Evolutionary conservation across 2,888 invertebrate genomes (phyloP).

Genomic region (Argyresthia goedartella): DNA sequence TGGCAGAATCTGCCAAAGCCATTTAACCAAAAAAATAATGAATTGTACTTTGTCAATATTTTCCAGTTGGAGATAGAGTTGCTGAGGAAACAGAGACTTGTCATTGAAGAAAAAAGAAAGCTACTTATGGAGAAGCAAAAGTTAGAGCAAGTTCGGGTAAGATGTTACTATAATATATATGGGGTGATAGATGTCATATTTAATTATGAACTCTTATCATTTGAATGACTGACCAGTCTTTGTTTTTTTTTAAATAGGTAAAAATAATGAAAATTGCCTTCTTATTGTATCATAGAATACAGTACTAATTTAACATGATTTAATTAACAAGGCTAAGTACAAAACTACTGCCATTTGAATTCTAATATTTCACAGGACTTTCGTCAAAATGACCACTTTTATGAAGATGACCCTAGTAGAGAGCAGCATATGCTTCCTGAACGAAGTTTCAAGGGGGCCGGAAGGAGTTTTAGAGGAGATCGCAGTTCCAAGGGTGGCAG

Average conservation of each 20-base stretch:
- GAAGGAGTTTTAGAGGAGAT: no score
- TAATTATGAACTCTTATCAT: no score
- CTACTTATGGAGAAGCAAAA: slow-evolving; percentile 21
- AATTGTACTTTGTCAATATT: no score
- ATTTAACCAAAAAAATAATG: no score
- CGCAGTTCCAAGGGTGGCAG: no score
- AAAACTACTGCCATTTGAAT: neutral
- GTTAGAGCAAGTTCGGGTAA: slow-evolving; percentile 22
- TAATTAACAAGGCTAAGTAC: neutral
- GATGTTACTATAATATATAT: neutral
- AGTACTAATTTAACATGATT: neutral
- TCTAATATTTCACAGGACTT: neutral
- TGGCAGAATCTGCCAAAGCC: no score
- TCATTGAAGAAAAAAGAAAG: slow-evolving; percentile 23
- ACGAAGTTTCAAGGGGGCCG: no score
- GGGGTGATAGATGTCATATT: neutral
- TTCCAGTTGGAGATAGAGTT: slow-evolving; percentile 23
- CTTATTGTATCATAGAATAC: no score
- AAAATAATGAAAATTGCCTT: neutral
- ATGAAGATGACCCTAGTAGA: neutral
- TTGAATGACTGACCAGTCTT: no score
- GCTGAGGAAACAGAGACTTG: slow-evolving; percentile 20
- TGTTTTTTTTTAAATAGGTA: no score
- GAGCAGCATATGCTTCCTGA: no score
- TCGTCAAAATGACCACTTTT: neutral